Percentiles rank a stretch among this genome's conserved stretches.
Evolutionary conservation across 2,888 invertebrate species (phyloP).

Genomic region (Stenichneumon culpator): DNA sequence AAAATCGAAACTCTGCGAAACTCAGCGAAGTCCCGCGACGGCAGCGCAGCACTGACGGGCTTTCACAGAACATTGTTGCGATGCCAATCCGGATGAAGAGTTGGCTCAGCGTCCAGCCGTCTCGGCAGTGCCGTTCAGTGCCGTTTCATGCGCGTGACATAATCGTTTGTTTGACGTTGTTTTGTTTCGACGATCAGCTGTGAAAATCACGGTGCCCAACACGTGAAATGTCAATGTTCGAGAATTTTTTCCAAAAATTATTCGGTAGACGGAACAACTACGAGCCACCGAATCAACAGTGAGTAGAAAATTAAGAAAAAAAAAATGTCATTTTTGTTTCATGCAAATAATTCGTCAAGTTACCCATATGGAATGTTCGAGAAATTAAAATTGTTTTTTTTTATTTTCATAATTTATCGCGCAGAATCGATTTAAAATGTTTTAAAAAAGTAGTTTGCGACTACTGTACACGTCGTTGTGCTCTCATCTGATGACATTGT

Average conservation of each 20-base stretch:
- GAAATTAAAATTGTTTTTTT: not conserved
- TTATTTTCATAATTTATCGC: not conserved
- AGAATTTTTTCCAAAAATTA: conserved; percentile 76
- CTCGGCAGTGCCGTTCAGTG: not conserved
- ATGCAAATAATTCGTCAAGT: conserved; percentile 3
- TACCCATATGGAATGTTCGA: conserved; percentile 38
- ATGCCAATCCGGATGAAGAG: too few species aligned
- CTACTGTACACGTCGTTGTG: not conserved
- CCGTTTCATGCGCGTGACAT: conserved; percentile 12
- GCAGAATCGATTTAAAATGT: not conserved
- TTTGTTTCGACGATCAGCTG: conserved; percentile 21
- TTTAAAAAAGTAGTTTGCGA: not conserved
- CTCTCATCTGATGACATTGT: conserved; percentile 21
- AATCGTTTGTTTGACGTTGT: conserved; percentile 30
- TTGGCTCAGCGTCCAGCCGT: not conserved
- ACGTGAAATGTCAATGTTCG: conserved; percentile 76
- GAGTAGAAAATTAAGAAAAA: conserved; percentile 38
- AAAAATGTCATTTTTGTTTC: not conserved
- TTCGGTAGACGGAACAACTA: conserved; percentile 70
- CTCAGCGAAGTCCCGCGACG: too few species aligned
- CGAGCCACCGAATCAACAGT: conserved; percentile 74
- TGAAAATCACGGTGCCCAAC: not conserved
- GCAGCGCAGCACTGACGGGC: too few species aligned
- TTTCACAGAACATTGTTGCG: too few species aligned
- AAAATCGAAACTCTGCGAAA: too few species aligned